These are phyloP conservation scores for Chloroclystis v-ata DNA, from an alignment of 2,888 invertebrate species.

Conservation along the genomic window DNA sequence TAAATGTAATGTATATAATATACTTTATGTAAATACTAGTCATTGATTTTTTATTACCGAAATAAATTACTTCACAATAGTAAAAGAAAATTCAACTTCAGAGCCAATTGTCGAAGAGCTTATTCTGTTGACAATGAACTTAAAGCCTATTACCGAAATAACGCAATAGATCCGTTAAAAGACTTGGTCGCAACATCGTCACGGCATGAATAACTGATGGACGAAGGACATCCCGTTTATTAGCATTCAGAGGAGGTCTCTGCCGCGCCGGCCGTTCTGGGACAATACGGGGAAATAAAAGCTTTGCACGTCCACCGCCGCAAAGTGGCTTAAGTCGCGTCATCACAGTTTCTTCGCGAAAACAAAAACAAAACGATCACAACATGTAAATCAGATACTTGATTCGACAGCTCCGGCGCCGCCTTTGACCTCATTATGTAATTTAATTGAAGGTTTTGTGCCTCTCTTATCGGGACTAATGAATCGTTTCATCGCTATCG, in stretches of 20 bases:
- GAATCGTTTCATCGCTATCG: no score
- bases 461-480: no score
- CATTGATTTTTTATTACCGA: no score
- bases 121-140: constrained; percentile 18
- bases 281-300: constrained; percentile 73
- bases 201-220: constrained; percentile 70
- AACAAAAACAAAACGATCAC: constrained; percentile 38
- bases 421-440: no score
- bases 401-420: no score
- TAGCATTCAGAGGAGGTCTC: constrained; percentile 66
- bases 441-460: no score
- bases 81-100: not conserved
- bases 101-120: not conserved
- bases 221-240: constrained; percentile 58
- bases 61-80: no score
- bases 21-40: no score
- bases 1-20: no score
- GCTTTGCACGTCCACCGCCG: constrained; percentile 65
- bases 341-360: constrained; percentile 49
- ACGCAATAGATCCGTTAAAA: constrained; percentile 42
- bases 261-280: constrained; percentile 62
- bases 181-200: constrained; percentile 56
- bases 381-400: no score
- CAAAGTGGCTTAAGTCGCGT: constrained; percentile 63
- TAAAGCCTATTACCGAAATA: constrained; percentile 28